Evolutionary conservation across 2,888 invertebrate species (phyloP).

Genomic region (Merodon equestris): DNA sequence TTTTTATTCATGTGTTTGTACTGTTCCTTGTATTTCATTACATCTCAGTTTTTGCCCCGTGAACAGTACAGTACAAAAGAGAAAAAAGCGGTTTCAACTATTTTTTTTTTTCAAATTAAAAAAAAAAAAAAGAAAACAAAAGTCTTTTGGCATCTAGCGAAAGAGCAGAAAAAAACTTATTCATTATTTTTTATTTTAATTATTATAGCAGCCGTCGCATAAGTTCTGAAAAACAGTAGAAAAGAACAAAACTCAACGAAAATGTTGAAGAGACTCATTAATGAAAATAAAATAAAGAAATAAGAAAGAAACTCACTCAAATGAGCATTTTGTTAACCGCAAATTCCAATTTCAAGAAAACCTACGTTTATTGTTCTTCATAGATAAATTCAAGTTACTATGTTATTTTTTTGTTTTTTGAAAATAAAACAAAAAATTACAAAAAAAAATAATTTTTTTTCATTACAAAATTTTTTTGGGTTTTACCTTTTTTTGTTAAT

Average conservation of each 20-base stretch:
- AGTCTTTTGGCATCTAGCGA: background rate
- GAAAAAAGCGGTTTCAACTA: slow-evolving; percentile 10
- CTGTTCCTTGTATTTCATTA: slow-evolving; percentile 23
- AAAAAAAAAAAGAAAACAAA: no score
- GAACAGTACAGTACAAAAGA: slow-evolving; percentile 30
- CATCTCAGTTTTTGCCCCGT: slow-evolving; percentile 3
- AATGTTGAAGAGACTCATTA: background rate
- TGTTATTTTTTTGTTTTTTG: slow-evolving; percentile 40
- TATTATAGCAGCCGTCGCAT: slow-evolving; percentile 49
- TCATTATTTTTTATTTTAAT: slow-evolving; percentile 37
- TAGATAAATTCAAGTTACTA: slow-evolving; percentile 49
- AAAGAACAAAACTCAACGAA: background rate
- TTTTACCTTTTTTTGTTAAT: slow-evolving; percentile 14
- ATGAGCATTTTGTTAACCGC: slow-evolving; percentile 36
- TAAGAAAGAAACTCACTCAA: slow-evolving; percentile 21
- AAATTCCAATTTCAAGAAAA: slow-evolving; percentile 56
- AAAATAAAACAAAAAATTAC: slow-evolving; percentile 39
- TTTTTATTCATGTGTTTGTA: slow-evolving; percentile 45
- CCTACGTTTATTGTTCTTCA: slow-evolving; percentile 49
- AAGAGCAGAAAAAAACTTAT: background rate
- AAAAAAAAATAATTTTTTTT: slow-evolving; percentile 24
- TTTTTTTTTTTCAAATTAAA: background rate
- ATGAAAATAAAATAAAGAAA: slow-evolving; percentile 29
- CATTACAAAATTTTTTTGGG: no score
- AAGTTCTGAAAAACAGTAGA: slow-evolving; percentile 40